Conservation (phyloP, 2,797 vertebrate species). For the Synaphobranchus kaupii region DNA sequence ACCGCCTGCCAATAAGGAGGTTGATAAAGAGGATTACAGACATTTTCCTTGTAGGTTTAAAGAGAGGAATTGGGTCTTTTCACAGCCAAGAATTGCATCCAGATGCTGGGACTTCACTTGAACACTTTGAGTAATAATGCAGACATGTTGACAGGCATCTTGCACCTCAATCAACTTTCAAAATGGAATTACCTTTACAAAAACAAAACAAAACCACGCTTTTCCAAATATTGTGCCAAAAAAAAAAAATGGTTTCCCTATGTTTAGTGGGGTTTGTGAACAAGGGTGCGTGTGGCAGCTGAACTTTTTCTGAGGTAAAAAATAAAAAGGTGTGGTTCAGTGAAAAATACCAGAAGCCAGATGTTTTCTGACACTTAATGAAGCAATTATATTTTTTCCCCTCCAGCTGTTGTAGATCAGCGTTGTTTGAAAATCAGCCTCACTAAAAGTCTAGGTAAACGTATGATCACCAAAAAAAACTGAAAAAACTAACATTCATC, state of each 20-base stretch:
- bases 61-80: background rate
- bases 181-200: background rate
- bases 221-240: constrained; percentile 16
- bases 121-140: constrained; percentile 5
- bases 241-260: background rate
- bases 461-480: background rate
- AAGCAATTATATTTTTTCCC: constrained; percentile 9
- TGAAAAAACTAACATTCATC: background rate
- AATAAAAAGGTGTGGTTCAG: background rate
- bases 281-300: background rate
- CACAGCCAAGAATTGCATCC: background rate
- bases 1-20: background rate
- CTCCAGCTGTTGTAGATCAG: background rate
- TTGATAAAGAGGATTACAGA: background rate
- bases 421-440: background rate
- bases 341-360: constrained; percentile 15
- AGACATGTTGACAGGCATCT: constrained; percentile 1
- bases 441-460: background rate
- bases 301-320: background rate
- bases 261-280: background rate
- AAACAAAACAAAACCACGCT: background rate
- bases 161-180: constrained; percentile 16
- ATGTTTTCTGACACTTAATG: constrained; percentile 4
- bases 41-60: constrained; percentile 4
- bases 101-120: background rate